These are phyloP conservation scores for Zapus hudsonius DNA, from an alignment of 2,113 vertebrate species.

Conservation along the genomic window DNA sequence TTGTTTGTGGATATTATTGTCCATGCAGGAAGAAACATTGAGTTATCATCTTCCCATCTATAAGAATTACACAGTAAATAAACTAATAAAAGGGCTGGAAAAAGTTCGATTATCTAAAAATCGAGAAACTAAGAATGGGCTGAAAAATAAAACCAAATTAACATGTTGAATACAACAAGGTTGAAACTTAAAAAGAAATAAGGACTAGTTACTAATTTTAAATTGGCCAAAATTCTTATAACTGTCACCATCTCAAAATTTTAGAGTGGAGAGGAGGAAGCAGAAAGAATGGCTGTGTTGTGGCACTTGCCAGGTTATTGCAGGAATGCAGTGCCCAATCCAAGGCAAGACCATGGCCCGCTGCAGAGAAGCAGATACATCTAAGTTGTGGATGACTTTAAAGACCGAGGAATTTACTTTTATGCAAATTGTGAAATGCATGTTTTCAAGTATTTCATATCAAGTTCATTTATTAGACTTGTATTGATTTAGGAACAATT, in stretches of 20 bases:
- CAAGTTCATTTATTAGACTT: background rate
- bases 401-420: background rate
- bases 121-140: background rate
- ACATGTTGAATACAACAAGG: background rate
- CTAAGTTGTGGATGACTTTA: background rate
- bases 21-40: background rate
- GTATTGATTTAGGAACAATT: background rate
- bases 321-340: background rate
- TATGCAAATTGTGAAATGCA: background rate
- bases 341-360: background rate
- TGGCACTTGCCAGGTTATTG: background rate
- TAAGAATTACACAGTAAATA: background rate
- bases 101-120: background rate
- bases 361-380: background rate
- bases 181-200: background rate
- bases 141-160: background rate
- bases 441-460: background rate
- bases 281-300: background rate
- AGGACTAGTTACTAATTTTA: background rate
- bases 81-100: background rate
- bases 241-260: conserved; percentile 6
- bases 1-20: conserved; percentile 10
- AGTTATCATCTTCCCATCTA: background rate
- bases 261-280: background rate
- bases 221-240: background rate